Conservation (phyloP, 2,888 invertebrate genomes). For the Acanthopleura granulata region DNA sequence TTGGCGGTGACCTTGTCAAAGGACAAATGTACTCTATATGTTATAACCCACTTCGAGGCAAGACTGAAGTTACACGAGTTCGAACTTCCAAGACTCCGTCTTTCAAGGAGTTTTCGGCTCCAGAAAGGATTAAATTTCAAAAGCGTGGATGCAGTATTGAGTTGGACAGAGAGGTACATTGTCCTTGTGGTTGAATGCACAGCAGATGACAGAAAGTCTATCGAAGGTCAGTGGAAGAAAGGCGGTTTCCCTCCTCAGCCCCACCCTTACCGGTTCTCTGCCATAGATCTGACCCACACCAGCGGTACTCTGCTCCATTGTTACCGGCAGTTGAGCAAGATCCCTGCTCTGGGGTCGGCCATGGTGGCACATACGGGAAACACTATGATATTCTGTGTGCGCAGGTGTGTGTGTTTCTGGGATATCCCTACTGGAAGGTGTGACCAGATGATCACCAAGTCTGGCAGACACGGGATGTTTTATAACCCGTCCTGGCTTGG, state of each 20-base stretch:
- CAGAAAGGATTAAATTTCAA: constrained; percentile 40
- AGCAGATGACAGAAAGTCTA: constrained; percentile 47
- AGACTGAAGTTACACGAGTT: constrained; percentile 7
- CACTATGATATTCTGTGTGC: constrained; percentile 37
- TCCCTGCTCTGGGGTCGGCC: constrained; percentile 50
- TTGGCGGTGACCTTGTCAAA: constrained; percentile 35
- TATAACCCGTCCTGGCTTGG: constrained; percentile 48
- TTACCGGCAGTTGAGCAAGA: constrained; percentile 48
- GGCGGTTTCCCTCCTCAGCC: constrained; percentile 43
- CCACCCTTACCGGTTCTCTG: constrained; percentile 47
- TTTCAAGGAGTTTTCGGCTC: constrained; percentile 39
- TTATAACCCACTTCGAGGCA: constrained; percentile 34
- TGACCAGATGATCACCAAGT: constrained; percentile 48
- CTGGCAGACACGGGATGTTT: constrained; percentile 39
- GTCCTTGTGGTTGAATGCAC: constrained; percentile 40
- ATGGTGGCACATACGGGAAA: constrained; percentile 45
- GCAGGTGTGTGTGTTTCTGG: constrained; percentile 50
- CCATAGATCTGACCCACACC: constrained; percentile 46
- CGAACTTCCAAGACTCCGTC: constrained; percentile 22
- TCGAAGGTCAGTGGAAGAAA: constrained; percentile 45
- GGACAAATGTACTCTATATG: constrained; percentile 31
- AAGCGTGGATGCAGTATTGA: constrained; percentile 39
- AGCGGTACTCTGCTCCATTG: constrained; percentile 45
- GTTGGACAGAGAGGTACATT: constrained; percentile 43
- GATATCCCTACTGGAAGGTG: constrained; percentile 57